Evolutionary conservation across 2,888 invertebrate species (phyloP).

Genomic region (Eustalomyia histrio): DNA sequence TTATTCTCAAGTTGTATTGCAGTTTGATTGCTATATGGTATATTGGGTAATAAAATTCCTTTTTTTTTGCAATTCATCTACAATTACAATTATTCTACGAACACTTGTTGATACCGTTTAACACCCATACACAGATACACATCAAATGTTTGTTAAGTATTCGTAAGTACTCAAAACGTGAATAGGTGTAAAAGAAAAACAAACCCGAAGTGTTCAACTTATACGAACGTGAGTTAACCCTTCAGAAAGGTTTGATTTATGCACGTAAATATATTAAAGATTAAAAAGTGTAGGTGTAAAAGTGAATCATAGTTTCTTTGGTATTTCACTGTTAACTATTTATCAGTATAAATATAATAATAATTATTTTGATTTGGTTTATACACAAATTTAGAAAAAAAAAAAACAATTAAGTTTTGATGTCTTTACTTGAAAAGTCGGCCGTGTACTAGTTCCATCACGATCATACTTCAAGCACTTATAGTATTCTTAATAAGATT

Average conservation of each 20-base stretch:
- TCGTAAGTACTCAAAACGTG: neutral
- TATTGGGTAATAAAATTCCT: neutral
- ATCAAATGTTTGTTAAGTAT: neutral
- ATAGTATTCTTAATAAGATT: neutral
- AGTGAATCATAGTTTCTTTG: neutral
- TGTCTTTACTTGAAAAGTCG: conserved; percentile 35
- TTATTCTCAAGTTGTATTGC: too few relatives aligned
- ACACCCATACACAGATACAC: neutral
- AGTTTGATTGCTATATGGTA: too few relatives aligned
- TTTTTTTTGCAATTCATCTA: neutral
- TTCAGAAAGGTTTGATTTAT: neutral
- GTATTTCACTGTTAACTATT: neutral
- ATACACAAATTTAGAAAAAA: too few relatives aligned
- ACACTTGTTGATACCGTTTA: neutral
- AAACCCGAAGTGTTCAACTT: neutral
- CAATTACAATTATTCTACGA: conserved; percentile 1
- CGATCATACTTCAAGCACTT: conserved; percentile 36
- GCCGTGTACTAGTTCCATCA: conserved; percentile 40
- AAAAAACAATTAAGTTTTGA: conserved; percentile 4
- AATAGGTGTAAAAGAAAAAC: neutral
- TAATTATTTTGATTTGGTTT: too few relatives aligned
- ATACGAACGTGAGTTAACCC: neutral
- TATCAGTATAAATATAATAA: too few relatives aligned
- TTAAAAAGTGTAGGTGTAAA: neutral
- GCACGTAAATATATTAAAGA: neutral